Conservation (phyloP, 2,113 vertebrate genomes). For the Chrysochloris asiatica region DNA sequence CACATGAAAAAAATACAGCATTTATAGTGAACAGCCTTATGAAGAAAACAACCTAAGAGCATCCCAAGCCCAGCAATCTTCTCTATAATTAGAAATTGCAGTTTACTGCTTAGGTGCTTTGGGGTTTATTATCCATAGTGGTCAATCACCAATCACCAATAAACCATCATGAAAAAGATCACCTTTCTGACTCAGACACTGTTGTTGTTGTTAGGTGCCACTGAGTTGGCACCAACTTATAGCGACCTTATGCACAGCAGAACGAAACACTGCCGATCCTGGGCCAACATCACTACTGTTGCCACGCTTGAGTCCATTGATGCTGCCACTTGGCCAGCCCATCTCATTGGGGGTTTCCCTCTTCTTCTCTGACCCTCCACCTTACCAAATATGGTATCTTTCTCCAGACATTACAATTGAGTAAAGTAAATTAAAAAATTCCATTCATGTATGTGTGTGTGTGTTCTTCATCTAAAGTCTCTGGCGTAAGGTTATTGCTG, state of each 20-base stretch:
- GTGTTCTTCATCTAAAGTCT: conserved; percentile 14
- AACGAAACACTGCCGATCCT: too few species aligned
- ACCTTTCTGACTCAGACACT: conserved; percentile 34
- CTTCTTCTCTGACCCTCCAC: too few species aligned
- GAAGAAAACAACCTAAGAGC: background rate
- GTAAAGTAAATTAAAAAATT: background rate
- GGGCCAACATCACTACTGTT: too few species aligned
- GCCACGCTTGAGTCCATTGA: too few species aligned
- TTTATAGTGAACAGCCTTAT: background rate
- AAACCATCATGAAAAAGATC: too few species aligned
- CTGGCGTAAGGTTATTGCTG: conserved; percentile 39
- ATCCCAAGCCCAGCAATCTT: background rate
- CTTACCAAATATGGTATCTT: too few species aligned
- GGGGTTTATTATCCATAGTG: background rate
- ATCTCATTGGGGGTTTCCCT: too few species aligned
- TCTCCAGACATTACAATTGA: conserved; percentile 26
- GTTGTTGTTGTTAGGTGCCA: too few species aligned
- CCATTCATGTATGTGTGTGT: background rate
- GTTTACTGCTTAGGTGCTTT: background rate
- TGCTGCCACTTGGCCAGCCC: too few species aligned
- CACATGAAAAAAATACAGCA: background rate
- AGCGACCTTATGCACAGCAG: too few species aligned
- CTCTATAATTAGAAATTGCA: background rate
- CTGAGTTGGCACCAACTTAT: too few species aligned
- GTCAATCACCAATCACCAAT: background rate